Conservation (phyloP, 2,113 vertebrate genomes). For the Hydrolagus affinis region DNA sequence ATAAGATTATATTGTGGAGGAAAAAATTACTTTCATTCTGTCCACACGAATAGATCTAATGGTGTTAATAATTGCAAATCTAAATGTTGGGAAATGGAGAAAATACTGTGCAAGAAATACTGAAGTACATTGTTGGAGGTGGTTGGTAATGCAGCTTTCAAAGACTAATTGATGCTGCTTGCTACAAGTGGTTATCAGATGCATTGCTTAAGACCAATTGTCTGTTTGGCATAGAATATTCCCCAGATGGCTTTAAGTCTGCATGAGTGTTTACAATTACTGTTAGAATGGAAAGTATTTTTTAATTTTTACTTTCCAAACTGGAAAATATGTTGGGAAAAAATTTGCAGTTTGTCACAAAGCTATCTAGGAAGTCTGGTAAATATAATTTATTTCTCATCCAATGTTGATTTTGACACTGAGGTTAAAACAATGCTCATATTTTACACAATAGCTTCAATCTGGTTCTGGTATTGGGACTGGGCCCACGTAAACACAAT, state of each 20-base stretch:
- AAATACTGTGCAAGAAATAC: too few relatives aligned
- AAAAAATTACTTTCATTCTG: neutral
- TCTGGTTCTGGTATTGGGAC: neutral
- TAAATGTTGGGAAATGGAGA: too few relatives aligned
- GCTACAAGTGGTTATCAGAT: neutral
- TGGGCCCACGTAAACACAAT: constrained; percentile 1
- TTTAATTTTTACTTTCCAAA: neutral
- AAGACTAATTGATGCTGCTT: neutral
- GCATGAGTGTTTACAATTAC: neutral
- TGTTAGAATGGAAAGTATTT: neutral
- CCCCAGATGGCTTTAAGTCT: neutral
- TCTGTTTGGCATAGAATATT: neutral
- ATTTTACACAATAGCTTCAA: constrained; percentile 17
- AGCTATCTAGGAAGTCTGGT: neutral
- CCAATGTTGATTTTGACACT: neutral
- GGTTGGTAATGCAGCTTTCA: neutral
- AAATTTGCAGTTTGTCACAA: neutral
- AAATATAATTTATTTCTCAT: neutral
- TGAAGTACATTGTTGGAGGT: too few relatives aligned
- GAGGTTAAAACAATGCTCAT: constrained; percentile 1
- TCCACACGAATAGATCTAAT: too few relatives aligned
- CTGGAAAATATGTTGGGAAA: neutral
- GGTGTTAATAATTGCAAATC: too few relatives aligned
- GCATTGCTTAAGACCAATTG: neutral
- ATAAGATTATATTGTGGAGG: neutral